phyloP scores from a whole-genome alignment of 1,140 invertebrate species.

The Hyphantria cunea region DNA sequence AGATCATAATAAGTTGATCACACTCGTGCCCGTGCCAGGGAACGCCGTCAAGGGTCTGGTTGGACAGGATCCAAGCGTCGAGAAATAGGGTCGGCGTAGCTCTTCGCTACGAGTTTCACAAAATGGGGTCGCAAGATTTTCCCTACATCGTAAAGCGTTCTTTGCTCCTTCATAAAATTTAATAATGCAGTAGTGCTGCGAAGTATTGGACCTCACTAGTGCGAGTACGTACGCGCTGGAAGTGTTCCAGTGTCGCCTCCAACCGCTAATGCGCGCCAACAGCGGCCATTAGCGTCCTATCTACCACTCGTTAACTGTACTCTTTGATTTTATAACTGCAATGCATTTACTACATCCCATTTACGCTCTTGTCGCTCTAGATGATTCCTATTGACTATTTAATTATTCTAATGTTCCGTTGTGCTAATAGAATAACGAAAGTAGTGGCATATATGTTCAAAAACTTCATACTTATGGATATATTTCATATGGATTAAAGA shows the following conservation, averaged over 20 bases:
- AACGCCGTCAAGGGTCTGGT: neutral
- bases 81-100: conserved; percentile 9
- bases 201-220: too few species aligned
- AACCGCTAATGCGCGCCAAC: neutral
- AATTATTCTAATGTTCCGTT: too few species aligned
- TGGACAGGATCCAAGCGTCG: conserved; percentile 11
- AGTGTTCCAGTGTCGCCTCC: neutral
- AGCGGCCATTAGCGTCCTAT: neutral
- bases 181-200: neutral
- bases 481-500: too few species aligned
- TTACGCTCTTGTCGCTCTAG: too few species aligned
- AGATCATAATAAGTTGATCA: neutral
- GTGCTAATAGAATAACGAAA: too few species aligned
- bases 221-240: neutral
- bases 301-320: neutral
- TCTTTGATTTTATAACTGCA: too few species aligned
- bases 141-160: neutral
- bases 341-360: too few species aligned
- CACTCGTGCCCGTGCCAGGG: neutral
- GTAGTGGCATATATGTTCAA: too few species aligned
- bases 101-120: neutral
- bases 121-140: neutral
- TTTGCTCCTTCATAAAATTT: neutral
- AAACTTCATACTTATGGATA: too few species aligned
- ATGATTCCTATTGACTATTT: too few species aligned